Evolutionary conservation across 2,113 vertebrate species (phyloP), one percentile per base, ranked within the genome.

Genomic region (Callipepla californica): DNA sequence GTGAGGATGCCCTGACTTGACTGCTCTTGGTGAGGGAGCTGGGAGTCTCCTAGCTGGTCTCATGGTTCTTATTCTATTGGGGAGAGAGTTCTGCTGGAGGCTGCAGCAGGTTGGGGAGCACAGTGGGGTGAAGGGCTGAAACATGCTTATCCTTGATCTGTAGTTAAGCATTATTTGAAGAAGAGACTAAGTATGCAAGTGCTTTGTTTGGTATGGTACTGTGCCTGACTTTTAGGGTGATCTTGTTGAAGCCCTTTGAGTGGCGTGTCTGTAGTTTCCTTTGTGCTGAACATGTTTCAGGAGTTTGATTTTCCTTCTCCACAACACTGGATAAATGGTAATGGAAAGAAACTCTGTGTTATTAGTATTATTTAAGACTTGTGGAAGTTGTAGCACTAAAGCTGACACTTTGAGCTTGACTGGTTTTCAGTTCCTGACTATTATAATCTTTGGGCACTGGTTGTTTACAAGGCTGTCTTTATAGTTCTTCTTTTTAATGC

Each of bases 251-350:
- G 34, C 9, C 48, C 72, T 76, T 67, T 2, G 67, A 55, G 42
- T 17, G 34, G 3, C 19, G 2, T 40, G 7, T 75, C 34, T 75
- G 34, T 7, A 74, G 4, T 67, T 83, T 76, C 20, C 67, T 87
- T 13, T 44, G 6, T 36, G 4, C 21, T 58, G 20, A 0, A 0
- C 1, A 3, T 58, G 3, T 85, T 82, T 85, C 3, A 7, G 2
- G 16, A 68, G 11, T 36, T 18, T 78, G 32, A 53, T 2, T 75
- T 89, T 22, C 4, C 11, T 1, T 36, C 76, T 87, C 13, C 63
- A 57, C 11, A 59, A 4, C 0, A 4, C 5, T 25, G 13, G 4
- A 9, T 59, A 78, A 87, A 83, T 8, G 6, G 4, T 11, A n/a
- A 3, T 26, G 5, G 47, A 61, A 55, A 48, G 7, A 82, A 90